These are phyloP conservation scores for Brachypodius melanocephalos DNA, from an alignment of 2,113 vertebrate species.

Conservation along the genomic window DNA sequence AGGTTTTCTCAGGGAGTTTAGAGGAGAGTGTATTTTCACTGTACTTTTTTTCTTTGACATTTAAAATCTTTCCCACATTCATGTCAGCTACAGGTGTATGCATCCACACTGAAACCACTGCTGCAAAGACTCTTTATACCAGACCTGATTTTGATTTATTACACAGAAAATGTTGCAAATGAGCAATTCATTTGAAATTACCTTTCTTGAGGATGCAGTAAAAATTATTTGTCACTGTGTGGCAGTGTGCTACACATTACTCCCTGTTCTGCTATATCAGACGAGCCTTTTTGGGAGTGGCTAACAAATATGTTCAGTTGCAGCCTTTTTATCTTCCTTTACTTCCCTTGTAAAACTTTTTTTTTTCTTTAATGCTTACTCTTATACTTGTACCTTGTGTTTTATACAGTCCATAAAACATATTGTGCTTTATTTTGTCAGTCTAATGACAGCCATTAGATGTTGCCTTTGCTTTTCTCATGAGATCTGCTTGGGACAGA, in stretches of 20 bases:
- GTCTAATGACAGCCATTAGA: background rate
- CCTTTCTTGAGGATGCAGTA: constrained; percentile 5
- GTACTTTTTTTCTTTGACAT: background rate
- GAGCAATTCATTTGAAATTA: background rate
- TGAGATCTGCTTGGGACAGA: background rate
- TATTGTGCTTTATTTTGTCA: background rate
- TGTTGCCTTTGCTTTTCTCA: background rate
- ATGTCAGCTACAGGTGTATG: background rate
- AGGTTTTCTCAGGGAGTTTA: fast-evolving
- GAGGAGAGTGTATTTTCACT: background rate
- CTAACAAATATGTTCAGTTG: background rate
- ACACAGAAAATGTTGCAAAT: background rate
- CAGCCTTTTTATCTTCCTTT: background rate
- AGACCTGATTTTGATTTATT: background rate
- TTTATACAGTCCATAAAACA: background rate
- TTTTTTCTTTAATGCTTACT: background rate
- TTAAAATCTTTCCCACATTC: background rate
- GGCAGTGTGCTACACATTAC: constrained; percentile 19
- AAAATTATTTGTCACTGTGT: constrained; percentile 22
- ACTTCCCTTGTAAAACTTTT: background rate
- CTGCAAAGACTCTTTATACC: background rate
- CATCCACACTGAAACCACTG: background rate
- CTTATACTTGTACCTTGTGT: background rate
- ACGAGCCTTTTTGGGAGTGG: background rate
- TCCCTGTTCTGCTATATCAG: background rate